Percentiles rank a stretch among this genome's conserved stretches.
These are phyloP conservation scores for Xylota sylvarum DNA, from an alignment of 2,888 invertebrate genomes.

Conservation along the genomic window DNA sequence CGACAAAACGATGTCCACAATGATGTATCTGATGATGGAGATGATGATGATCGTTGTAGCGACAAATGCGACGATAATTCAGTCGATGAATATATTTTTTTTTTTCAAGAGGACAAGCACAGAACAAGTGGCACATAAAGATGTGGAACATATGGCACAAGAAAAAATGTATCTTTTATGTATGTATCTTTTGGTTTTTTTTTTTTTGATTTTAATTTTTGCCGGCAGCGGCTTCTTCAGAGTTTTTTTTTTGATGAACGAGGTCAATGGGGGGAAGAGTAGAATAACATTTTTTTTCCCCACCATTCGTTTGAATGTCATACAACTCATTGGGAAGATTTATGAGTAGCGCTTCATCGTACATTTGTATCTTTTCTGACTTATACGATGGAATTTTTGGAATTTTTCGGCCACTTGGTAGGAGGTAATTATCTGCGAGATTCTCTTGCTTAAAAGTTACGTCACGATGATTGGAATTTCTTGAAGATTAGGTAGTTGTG, in stretches of 20 bases:
- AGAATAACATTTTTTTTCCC: slow-evolving; percentile 22
- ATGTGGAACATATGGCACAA: slow-evolving; percentile 53
- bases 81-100: slow-evolving; percentile 22
- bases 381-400: slow-evolving; percentile 3
- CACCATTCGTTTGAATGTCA: slow-evolving; percentile 33
- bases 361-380: slow-evolving; percentile 22
- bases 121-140: slow-evolving; percentile 68
- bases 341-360: slow-evolving; percentile 6
- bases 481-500: neutral
- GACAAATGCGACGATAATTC: slow-evolving; percentile 58
- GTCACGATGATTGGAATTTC: slow-evolving; percentile 11
- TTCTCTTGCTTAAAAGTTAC: slow-evolving; percentile 8
- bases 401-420: neutral
- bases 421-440: slow-evolving; percentile 31
- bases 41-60: slow-evolving; percentile 46
- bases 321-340: slow-evolving; percentile 32
- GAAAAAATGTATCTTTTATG: slow-evolving; percentile 11
- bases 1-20: slow-evolving; percentile 42
- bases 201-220: slow-evolving; percentile 12
- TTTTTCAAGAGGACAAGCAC: neutral
- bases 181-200: neutral
- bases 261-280: slow-evolving; percentile 36
- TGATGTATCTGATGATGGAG: slow-evolving; percentile 41
- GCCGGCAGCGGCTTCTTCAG: slow-evolving; percentile 37
- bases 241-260: slow-evolving; percentile 35